Evolutionary conservation across 2,888 invertebrate genomes (phyloP), one percentile per base, ranked within the genome.

Genomic region (Eupithecia dodoneata): DNA sequence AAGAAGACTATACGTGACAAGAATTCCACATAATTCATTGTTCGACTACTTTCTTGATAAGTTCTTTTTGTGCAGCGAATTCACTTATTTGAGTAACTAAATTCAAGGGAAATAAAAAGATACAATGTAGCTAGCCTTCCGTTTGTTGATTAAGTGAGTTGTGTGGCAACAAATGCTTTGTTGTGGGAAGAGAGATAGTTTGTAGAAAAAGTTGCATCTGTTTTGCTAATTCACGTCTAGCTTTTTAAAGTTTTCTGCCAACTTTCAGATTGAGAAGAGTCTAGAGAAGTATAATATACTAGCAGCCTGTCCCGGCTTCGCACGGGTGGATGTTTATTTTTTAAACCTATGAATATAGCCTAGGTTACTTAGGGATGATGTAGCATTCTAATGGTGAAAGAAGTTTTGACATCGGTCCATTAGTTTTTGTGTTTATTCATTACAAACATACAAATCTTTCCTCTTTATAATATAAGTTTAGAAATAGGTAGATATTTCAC

Each of bases 1-100:
- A 94, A 94, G 94, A 92, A 92, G 92, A 91, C 90, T 87, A 88
- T 86, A 94, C 94, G 94, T 94, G 94, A 91, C 90, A 87, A 77
- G 94, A 90, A 90, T 94, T 83, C 85, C 82, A 79, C 86, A 90
- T 84, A 80, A 84, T 66, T 89, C 93, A 93, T 94, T 94, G 93
- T 94, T 93, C 91, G 89, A 88, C 90, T 91, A 88, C 85, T 88
- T 89, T 87, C 84, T 72, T 77, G 76, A 85, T 84, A 88, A 89
- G 85, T 87, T 87, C 89, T 90, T 87, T 88, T 87, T 88, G 85
- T 89, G 89, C 84, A 90, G 88, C 84, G 87, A 92, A 93, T 92
- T 93, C 90, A 92, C 90, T 94, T 94, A 92, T 93, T 93, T 91
- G 89, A 92, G 90, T 92, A 91, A 91, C 86, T 92, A 91, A 92